Conservation (phyloP, 2,888 invertebrate species). For the Ophion obscuratus region DNA sequence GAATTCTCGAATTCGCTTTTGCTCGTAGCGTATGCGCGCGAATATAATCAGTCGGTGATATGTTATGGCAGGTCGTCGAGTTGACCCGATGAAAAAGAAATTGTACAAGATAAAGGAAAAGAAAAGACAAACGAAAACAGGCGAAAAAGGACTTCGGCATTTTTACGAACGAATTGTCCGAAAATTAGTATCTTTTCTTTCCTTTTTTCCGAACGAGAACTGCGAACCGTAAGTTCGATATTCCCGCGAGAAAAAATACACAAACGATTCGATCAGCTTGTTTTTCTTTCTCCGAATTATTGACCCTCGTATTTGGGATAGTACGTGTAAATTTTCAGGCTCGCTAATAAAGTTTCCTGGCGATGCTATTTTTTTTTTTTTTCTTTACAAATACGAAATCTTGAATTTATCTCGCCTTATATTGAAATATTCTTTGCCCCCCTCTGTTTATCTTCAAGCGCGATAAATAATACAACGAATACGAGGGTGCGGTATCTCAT, state of each 20-base stretch:
- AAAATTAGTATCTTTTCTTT: conserved; percentile 7
- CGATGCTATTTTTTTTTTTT: conserved; percentile 6
- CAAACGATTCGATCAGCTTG: conserved; percentile 5
- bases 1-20: conserved; percentile 36
- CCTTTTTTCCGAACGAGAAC: neutral
- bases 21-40: conserved; percentile 50
- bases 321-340: neutral
- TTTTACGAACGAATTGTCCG: conserved; percentile 25
- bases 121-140: conserved; percentile 18
- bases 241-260: neutral
- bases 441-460: neutral
- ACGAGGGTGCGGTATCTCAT: conserved; percentile 41
- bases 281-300: conserved; percentile 24
- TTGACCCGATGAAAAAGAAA: conserved; percentile 53
- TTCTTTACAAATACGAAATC: neutral
- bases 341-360: conserved; percentile 18
- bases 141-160: conserved; percentile 19
- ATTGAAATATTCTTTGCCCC: conserved; percentile 1
- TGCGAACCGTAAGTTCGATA: neutral
- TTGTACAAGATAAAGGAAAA: conserved; percentile 25
- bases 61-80: conserved; percentile 71
- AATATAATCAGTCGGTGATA: conserved; percentile 69
- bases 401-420: neutral
- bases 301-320: conserved; percentile 22
- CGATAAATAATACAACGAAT: conserved; percentile 53